Base-by-base conservation (phyloP, 2,113 vertebrate genomes). In the Lagopus leucura region DNA sequence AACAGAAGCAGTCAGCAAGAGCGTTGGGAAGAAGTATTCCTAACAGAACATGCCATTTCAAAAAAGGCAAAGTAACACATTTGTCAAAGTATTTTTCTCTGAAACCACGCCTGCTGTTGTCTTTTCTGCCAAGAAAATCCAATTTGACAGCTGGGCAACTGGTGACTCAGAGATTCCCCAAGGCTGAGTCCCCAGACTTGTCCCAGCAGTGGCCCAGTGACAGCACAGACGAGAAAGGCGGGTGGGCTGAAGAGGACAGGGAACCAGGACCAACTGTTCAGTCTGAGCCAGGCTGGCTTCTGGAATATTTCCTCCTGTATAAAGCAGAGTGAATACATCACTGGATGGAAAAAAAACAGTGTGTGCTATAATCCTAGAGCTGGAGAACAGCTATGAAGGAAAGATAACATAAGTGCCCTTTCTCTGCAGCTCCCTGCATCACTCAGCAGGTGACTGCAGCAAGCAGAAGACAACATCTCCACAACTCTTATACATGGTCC, bases 121-220 rank as follows among this genome's bases (percentile, higher is more conserved):
- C 28, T 93, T 36, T 42, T 81, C 42, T 87, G 71, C 84, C 92
- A 92, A 83, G 65, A 70, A 86, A 89, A 91, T 52, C 45, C 34
- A 38, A 50, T 84, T 75, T 30, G 84, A 73, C 42, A 69, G 71
- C 47, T 92, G 54, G 76, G 85, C 50, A 60, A 70, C 54, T 73
- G 82, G 32, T 78, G 86, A 88, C 61, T 79, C 58, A 73, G 81
- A 90, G 43, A 87, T 43, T 92, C 42, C 70, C 50, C 57, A 38
- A 21, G 70, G 75, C 42, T 8, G 28, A 71, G 34, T n/a, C 74
- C 69, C 61, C 54, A 89, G 73, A 61, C 70, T 63, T 40, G 50
- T 71, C 73, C 74, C 42, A 19, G 8, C 1, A 0, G 32, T 73
- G 42, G 47, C 30, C 13, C 55, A 45, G 43, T 17, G 42, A 50